A percentile compares a stretch with the other conserved stretches of the same genome.
These are phyloP conservation scores for Scaptomyza montana DNA, from an alignment of 1,140 invertebrate species.

Conservation along the genomic window DNA sequence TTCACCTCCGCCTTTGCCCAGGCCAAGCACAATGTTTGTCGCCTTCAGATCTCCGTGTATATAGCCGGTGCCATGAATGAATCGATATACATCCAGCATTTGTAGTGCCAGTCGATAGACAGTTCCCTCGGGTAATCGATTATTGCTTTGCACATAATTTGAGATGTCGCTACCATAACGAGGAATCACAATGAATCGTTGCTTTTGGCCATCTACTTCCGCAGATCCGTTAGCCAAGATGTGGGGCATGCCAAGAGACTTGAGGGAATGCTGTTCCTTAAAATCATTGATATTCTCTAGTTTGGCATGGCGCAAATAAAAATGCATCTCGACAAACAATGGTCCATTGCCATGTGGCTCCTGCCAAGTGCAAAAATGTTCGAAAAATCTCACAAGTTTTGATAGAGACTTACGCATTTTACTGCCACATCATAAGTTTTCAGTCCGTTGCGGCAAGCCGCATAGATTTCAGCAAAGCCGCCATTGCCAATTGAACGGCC, in stretches of 20 bases:
- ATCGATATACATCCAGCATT: conserved; percentile 94
- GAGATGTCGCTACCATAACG: conserved; percentile 95
- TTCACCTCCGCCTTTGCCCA: conserved; percentile 87
- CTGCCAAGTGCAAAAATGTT: conserved; percentile 84
- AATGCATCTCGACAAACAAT: conserved; percentile 97
- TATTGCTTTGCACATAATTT: conserved; percentile 89
- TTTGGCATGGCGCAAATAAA: conserved; percentile 95
- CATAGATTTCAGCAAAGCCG: conserved; percentile 96
- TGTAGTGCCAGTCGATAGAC: conserved; percentile 93
- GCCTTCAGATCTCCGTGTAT: conserved; percentile 97
- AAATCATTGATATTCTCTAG: conserved; percentile 91
- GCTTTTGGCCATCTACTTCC: conserved; percentile 89
- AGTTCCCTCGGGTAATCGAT: conserved; percentile 88
- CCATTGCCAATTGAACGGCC: conserved; percentile 94
- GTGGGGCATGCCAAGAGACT: conserved; percentile 92
- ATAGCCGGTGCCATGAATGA: conserved; percentile 93
- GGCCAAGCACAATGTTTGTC: conserved; percentile 93
- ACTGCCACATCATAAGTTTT: conserved; percentile 87
- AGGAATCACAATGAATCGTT: conserved; percentile 96
- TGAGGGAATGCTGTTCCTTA: conserved; percentile 88
- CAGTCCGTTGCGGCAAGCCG: conserved; percentile 87
- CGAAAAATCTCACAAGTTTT: too few species aligned
- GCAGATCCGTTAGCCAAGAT: conserved; percentile 93
- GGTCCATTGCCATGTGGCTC: conserved; percentile 97
- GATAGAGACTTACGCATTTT: conserved; percentile 88